phyloP scores from a whole-genome alignment of 2,888 invertebrate genomes.

The Syritta pipiens region DNA sequence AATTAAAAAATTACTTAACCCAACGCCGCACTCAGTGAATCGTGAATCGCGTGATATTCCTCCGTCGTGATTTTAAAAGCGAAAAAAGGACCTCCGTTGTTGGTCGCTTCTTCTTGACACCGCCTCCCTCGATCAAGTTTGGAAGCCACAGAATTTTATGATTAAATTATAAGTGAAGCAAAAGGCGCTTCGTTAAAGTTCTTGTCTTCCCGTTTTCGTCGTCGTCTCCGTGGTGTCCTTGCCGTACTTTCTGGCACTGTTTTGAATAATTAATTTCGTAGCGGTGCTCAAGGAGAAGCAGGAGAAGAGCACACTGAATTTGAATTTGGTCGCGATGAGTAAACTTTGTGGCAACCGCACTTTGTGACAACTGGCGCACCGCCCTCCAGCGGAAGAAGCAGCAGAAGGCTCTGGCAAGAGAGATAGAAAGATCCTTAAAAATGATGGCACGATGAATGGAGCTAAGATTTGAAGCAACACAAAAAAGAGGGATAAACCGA shows the following conservation, averaged over 20 bases:
- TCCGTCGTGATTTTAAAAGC: not conserved
- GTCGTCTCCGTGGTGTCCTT: not conserved
- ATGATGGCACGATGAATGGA: constrained; percentile 7
- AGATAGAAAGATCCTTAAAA: not conserved
- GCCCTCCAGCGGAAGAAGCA: no score
- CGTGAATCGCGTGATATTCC: constrained; percentile 8
- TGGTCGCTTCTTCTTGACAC: not conserved
- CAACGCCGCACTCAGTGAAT: constrained; percentile 12
- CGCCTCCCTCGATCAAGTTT: not conserved
- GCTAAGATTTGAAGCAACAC: not conserved
- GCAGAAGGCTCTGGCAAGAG: no score
- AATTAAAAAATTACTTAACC: constrained; percentile 36
- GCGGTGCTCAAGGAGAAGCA: constrained; percentile 4
- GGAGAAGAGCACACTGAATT: constrained; percentile 9
- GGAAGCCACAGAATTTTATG: constrained; percentile 35
- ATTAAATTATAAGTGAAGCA: constrained; percentile 40
- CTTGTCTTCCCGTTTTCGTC: not conserved
- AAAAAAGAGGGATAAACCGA: constrained; percentile 22
- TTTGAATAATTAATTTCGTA: constrained; percentile 50
- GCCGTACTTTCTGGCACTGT: constrained; percentile 1
- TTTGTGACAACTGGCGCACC: not conserved
- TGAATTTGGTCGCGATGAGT: constrained; percentile 45
- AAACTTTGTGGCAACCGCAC: constrained; percentile 22
- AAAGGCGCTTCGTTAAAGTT: constrained; percentile 25
- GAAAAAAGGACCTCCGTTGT: not conserved